A percentile compares a stretch with the other conserved stretches of the same genome.
phyloP scores from a whole-genome alignment of 1,140 invertebrate species.

The Tetranychus urticae region DNA sequence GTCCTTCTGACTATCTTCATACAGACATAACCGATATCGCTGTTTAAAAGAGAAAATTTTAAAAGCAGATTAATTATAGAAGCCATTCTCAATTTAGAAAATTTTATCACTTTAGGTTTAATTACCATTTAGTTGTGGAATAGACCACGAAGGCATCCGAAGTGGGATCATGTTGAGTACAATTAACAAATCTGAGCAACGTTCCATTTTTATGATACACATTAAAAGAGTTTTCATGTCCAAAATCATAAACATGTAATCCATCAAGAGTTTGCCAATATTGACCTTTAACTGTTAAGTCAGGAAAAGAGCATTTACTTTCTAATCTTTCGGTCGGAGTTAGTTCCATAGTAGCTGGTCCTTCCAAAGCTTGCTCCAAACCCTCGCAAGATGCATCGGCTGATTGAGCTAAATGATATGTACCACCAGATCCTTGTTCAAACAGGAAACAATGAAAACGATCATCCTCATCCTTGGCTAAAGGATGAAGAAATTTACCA shows the following conservation, averaged over 20 bases:
- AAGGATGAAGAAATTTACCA: conserved; percentile 44
- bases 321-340: conserved; percentile 31
- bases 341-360: conserved; percentile 44
- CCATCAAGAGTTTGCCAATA: conserved; percentile 15
- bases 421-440: conserved; percentile 16
- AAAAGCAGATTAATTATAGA: conserved; percentile 4
- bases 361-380: conserved; percentile 48
- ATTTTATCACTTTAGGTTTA: background rate
- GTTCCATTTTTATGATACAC: conserved; percentile 8
- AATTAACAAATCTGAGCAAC: conserved; percentile 8
- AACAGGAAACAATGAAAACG: conserved; percentile 59
- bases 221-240: conserved; percentile 10
- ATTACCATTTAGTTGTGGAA: conserved; percentile 14
- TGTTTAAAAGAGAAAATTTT: conserved; percentile 2
- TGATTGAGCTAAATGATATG: conserved; percentile 56
- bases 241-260: conserved; percentile 11
- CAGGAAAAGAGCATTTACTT: conserved; percentile 12
- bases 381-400: conserved; percentile 69
- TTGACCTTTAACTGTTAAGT: conserved; percentile 10
- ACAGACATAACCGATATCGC: conserved; percentile 12
- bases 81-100: background rate
- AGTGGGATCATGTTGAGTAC: conserved; percentile 6
- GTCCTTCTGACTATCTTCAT: conserved; percentile 12
- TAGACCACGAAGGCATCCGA: conserved; percentile 8
- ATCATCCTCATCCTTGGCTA: conserved; percentile 67